Conservation (phyloP, 2,888 invertebrate species). For the Cenopis cana region DNA sequence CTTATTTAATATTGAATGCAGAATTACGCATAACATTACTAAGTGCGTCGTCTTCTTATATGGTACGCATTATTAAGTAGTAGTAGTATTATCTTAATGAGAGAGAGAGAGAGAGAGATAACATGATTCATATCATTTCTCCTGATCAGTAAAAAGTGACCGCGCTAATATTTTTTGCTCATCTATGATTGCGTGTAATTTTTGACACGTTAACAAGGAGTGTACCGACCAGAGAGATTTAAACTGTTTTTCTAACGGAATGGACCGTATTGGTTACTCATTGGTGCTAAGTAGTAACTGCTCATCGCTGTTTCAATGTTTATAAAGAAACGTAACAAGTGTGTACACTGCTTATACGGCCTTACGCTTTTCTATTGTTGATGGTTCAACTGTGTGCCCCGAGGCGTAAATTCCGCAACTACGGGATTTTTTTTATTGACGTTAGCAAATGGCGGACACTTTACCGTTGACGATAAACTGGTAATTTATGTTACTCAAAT, state of each 20-base stretch:
- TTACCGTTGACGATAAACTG: slow-evolving; percentile 29
- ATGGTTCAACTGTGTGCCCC: slow-evolving; percentile 69
- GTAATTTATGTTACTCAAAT: slow-evolving; percentile 18
- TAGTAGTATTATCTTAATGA: too few relatives aligned
- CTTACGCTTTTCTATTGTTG: slow-evolving; percentile 52
- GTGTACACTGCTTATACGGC: slow-evolving; percentile 42
- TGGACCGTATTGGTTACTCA: slow-evolving; percentile 42
- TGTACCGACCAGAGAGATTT: slow-evolving; percentile 16
- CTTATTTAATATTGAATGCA: too few relatives aligned
- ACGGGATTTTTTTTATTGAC: slow-evolving; percentile 58
- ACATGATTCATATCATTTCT: neutral
- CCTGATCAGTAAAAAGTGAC: neutral
- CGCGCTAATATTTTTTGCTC: neutral
- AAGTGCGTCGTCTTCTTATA: too few relatives aligned
- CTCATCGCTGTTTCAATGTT: slow-evolving; percentile 32
- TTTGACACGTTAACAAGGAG: slow-evolving; percentile 15
- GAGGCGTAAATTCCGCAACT: slow-evolving; percentile 67
- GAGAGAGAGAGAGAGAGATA: too few relatives aligned
- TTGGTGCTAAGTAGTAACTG: slow-evolving; percentile 45
- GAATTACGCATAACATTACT: too few relatives aligned
- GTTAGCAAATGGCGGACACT: slow-evolving; percentile 49
- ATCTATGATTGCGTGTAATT: neutral
- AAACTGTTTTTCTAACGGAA: slow-evolving; percentile 41
- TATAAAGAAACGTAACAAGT: slow-evolving; percentile 32
- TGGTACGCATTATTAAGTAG: too few relatives aligned